Evolutionary conservation across 2,888 invertebrate genomes (phyloP), one percentile per base, ranked within the genome.

Genomic region (Meloe dianella): DNA sequence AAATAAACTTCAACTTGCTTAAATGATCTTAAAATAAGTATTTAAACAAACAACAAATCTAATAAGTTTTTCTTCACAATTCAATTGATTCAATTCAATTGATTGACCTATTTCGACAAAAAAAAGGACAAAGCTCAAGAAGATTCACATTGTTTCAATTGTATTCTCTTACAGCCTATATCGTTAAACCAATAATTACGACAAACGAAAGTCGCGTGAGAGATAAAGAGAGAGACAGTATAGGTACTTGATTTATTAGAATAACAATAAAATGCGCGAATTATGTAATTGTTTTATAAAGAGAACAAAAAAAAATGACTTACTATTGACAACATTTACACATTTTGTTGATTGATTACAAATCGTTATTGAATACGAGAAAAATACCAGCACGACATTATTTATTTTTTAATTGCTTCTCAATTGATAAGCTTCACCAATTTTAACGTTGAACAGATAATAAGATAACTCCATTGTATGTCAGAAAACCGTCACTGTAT

Each of bases 291-390:
- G 4, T 6, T 3, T 62, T 57, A 62, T 30, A 22, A 32, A 30
- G n/a, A 29, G 22, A 27, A 32, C 27, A 12, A 64, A 17, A 60
- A 57, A 14, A 61, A 32, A 8, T 65, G 80, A 86, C 87, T 86
- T 75, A 87, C 87, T 86, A 85, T 82, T 87, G 87, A 80, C 87
- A 87, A 76, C 87, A 86, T 81, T 87, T 87, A 84, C 87, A 87
- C 75, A 87, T 81, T 72, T 67, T 78, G 66, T 68, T 64, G 51
- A 35, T 65, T 62, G 64, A 67, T 64, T 61, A 60, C 61, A 59
- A 57, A 61, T 63, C 59, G 59, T 60, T 60, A 64, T 27, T 63
- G 56, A 62, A 60, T 65, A 51, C 63, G 59, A 63, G 22, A 29
- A 54, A 61, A 20, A 24, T n/a, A 54, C 14, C 14, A 54, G 2